Percentiles rank a stretch among this genome's conserved stretches.
Evolutionary conservation across 2,113 vertebrate species (phyloP).

Genomic region (Mastomys natalensis): DNA sequence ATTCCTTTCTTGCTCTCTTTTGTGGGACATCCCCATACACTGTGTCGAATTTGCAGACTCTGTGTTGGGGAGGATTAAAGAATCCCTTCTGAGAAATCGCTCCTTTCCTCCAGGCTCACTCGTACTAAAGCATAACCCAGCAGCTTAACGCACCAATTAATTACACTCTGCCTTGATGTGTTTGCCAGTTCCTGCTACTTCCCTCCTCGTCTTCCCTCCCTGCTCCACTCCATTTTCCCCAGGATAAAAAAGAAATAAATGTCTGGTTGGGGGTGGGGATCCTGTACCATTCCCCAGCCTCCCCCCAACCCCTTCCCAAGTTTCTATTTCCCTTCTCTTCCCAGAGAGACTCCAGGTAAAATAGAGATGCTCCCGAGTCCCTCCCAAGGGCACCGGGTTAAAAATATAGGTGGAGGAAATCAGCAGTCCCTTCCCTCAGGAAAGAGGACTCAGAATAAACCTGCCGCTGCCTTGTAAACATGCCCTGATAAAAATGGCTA

Average conservation of each 20-base stretch:
- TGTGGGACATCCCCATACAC: conserved; percentile 53
- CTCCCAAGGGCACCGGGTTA: conserved; percentile 24
- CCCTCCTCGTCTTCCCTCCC: conserved; percentile 56
- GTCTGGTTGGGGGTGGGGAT: conserved; percentile 71
- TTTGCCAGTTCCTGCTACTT: conserved; percentile 64
- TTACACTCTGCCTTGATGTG: conserved; percentile 72
- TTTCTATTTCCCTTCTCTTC: conserved; percentile 64
- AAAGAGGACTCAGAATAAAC: conserved; percentile 50
- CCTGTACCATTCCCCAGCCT: not conserved
- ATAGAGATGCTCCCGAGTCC: not conserved
- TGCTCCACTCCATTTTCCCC: conserved; percentile 75
- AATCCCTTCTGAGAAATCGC: conserved; percentile 71
- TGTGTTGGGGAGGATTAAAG: conserved; percentile 69
- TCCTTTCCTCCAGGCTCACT: conserved; percentile 62
- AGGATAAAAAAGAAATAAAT: conserved; percentile 75
- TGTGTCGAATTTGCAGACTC: conserved; percentile 63
- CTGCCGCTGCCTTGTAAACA: conserved; percentile 72
- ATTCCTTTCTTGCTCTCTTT: conserved; percentile 54
- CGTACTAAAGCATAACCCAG: conserved; percentile 76
- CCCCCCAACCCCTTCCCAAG: conserved; percentile 56
- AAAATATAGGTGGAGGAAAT: conserved; percentile 56
- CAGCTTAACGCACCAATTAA: conserved; percentile 80
- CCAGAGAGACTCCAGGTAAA: conserved; percentile 41
- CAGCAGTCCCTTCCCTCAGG: conserved; percentile 42
- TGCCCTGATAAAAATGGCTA: conserved; percentile 83